Base-by-base conservation (phyloP, 2,888 invertebrate species). In the Cepaea hortensis region DNA sequence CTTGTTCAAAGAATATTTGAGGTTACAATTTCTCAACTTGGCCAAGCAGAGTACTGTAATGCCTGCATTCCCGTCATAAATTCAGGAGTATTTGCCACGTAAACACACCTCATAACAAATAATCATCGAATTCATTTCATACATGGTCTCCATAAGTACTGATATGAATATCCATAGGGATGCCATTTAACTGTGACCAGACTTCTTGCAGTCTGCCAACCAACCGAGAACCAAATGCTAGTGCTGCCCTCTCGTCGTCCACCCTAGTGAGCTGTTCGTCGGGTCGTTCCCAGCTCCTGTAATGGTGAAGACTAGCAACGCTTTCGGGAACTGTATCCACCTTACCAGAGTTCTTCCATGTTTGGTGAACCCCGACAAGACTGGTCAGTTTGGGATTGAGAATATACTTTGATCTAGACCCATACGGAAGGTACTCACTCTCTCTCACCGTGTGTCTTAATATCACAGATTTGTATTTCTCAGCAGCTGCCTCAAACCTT, bases 341-440 rank as follows among this genome's bases (percentile, higher is more conserved):
- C 0, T 87, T 87, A 0, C 86, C 48, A 1, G 89, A 77, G 23
- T 85, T 77, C 9, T 65, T 68, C 89, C 90, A 90, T 9, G 91
- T 88, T 65, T 90, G 89, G 77, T 93, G 93, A 46, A 93, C 91
- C n/a, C 91, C 91, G 5, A 92, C 89, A 9, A 87, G 87, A 11
- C 89, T 90, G 6, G 91, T 90, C 3, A 83, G 75, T 9, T 35
- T 20, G 3, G 93, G 91, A 75, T 90, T 88, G 0, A 91, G 88
- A n/a, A 93, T 91, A 62, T 90, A 90, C 87, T 93, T 93, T 18
- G 92, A 91, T 23, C 93, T 87, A 11, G 84, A 83, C 72, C 85
- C 87, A n/a, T 81, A 77, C 0, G 87, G 87, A 20, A 90, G 88
- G 20, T 91, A 85, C 9, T 86, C 88, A 0, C 55, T 79, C 88